A percentile compares a stretch with the other conserved stretches of the same genome.
These are phyloP conservation scores for Ctenopoma multispine DNA, from an alignment of 2,797 vertebrate genomes.

Conservation along the genomic window DNA sequence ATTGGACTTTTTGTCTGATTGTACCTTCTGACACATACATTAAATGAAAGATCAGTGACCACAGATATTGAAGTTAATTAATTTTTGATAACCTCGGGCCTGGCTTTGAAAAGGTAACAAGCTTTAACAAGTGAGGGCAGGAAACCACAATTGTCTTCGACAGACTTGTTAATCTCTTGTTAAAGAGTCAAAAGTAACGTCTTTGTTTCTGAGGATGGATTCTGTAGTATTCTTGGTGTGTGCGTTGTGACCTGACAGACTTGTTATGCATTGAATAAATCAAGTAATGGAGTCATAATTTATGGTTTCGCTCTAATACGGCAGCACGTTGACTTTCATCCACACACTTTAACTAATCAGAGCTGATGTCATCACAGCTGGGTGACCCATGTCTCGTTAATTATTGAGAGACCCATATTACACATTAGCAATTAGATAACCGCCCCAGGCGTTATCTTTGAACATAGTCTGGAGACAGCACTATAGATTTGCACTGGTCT, in stretches of 20 bases:
- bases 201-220: constrained; percentile 15
- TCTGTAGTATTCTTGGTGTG: neutral
- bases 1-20: neutral
- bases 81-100: constrained; percentile 10
- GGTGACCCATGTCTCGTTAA: constrained; percentile 49
- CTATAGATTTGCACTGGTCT: constrained; percentile 21
- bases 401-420: constrained; percentile 59
- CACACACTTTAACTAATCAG: constrained; percentile 40
- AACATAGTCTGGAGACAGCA: constrained; percentile 7
- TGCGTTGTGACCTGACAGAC: constrained; percentile 7
- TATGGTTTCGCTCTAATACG: constrained; percentile 3
- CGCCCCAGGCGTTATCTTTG: constrained; percentile 27
- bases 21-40: constrained; percentile 1
- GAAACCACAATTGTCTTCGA: neutral
- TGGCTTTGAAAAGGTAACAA: constrained; percentile 10
- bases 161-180: constrained; percentile 3
- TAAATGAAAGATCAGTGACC: neutral
- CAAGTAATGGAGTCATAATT: constrained; percentile 27
- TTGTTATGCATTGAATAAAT: constrained; percentile 31
- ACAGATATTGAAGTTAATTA: neutral
- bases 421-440: constrained; percentile 53
- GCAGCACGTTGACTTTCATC: constrained; percentile 44
- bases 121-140: constrained; percentile 10
- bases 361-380: constrained; percentile 53
- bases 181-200: neutral